Evolutionary conservation across 2,888 invertebrate species (phyloP).

Genomic region (Pycnomerus fuliginosus): DNA sequence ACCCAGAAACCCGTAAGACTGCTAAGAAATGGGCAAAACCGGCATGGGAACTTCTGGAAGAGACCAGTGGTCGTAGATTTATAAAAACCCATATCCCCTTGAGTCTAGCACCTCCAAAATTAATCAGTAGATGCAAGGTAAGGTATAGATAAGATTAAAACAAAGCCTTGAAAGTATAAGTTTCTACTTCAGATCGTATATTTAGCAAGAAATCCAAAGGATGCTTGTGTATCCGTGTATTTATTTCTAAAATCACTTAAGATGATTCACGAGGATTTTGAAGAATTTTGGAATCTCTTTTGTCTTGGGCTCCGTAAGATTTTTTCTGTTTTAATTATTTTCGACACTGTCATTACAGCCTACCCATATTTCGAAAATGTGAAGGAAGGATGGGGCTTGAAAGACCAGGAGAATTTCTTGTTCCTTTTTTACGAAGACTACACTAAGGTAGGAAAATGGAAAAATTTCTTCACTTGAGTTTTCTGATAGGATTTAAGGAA

Average conservation of each 20-base stretch:
- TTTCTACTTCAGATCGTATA: conserved; percentile 64
- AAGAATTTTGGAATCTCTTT: conserved; percentile 65
- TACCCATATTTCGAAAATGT: conserved; percentile 76
- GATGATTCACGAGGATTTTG: no score
- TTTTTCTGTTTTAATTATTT: conserved; percentile 54
- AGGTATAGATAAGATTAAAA: neutral
- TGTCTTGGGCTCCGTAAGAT: conserved; percentile 60
- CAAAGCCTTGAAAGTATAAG: neutral
- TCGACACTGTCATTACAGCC: no score
- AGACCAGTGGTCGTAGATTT: conserved; percentile 53
- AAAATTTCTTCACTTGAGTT: no score
- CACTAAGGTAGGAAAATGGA: neutral
- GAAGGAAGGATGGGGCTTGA: conserved; percentile 67
- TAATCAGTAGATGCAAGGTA: conserved; percentile 52
- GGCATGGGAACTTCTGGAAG: conserved; percentile 1
- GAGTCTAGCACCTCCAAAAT: conserved; percentile 64
- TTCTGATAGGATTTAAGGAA: conserved; percentile 62
- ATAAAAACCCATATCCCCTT: conserved; percentile 74
- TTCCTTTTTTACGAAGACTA: conserved; percentile 73
- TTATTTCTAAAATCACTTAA: no score
- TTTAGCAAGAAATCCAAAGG: conserved; percentile 79
- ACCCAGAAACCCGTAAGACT: neutral
- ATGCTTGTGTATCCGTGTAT: conserved; percentile 80
- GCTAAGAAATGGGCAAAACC: conserved; percentile 59
- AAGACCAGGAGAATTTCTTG: conserved; percentile 64